These are phyloP conservation scores for Anguilla anguilla DNA, from an alignment of 2,797 vertebrate genomes.

Conservation along the genomic window DNA sequence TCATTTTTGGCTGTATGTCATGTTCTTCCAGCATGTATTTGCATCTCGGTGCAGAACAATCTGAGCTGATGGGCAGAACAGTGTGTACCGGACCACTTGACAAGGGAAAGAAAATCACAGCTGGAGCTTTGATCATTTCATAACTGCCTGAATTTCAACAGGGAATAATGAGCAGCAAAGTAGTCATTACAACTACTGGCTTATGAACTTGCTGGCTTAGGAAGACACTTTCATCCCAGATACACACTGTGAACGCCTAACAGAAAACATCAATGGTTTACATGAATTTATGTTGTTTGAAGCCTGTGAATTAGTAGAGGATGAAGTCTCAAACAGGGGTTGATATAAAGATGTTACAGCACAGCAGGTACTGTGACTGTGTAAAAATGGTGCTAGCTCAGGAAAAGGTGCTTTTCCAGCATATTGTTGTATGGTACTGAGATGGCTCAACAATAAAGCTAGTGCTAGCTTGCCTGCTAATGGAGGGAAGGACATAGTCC, in stretches of 20 bases:
- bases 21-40: constrained; percentile 47
- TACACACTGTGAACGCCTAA: constrained; percentile 8
- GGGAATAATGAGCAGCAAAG: not conserved
- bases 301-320: not conserved
- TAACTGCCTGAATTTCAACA: constrained; percentile 2
- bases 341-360: not conserved
- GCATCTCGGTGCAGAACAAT: constrained; percentile 44
- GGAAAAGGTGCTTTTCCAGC: not conserved
- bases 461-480: not conserved
- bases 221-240: constrained; percentile 47
- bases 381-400: not conserved
- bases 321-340: not conserved
- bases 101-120: not conserved
- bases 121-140: not conserved
- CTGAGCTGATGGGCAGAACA: constrained; percentile 62
- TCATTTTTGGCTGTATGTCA: constrained; percentile 55
- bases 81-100: constrained; percentile 57
- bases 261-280: not conserved
- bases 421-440: not conserved
- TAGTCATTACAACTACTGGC: not conserved
- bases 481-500: not conserved
- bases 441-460: not conserved
- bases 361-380: not conserved
- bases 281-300: not conserved
- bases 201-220: not conserved